Conservation (phyloP, 2,888 invertebrate species). For the Therioaphis trifolii region DNA sequence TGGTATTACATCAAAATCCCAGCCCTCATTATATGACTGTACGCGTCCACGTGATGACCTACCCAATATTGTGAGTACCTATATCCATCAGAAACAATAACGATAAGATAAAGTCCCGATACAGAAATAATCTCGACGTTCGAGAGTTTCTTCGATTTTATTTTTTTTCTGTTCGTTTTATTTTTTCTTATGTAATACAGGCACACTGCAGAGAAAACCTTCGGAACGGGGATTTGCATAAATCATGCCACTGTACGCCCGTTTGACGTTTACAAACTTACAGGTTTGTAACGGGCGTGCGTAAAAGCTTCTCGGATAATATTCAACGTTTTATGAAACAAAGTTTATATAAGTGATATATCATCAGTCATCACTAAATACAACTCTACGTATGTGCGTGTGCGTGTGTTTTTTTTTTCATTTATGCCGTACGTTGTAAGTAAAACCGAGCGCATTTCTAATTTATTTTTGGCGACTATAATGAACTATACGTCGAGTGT, state of each 20-base stretch:
- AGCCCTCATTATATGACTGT: too few relatives aligned
- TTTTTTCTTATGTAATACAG: too few relatives aligned
- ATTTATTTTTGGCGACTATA: neutral
- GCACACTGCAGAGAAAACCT: too few relatives aligned
- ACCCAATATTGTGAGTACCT: too few relatives aligned
- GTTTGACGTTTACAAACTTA: neutral
- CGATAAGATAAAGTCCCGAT: too few relatives aligned
- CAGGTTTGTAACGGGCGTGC: neutral
- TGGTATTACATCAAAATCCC: too few relatives aligned
- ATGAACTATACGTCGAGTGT: too few relatives aligned
- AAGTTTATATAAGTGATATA: conserved; percentile 8
- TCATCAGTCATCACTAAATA: neutral
- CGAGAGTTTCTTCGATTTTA: too few relatives aligned
- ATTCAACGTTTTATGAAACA: neutral
- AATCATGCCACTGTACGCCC: neutral
- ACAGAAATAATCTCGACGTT: too few relatives aligned
- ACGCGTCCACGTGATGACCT: too few relatives aligned
- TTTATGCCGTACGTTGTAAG: neutral
- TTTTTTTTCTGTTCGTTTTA: too few relatives aligned
- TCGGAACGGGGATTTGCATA: neutral
- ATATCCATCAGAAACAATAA: too few relatives aligned
- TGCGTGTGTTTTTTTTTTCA: neutral
- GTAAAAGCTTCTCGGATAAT: neutral
- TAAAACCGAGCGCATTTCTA: neutral
- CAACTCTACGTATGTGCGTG: neutral